Percentiles rank a stretch among this genome's conserved stretches.
phyloP scores from a whole-genome alignment of 2,888 invertebrate genomes.

The Galerucella calmariensis region DNA sequence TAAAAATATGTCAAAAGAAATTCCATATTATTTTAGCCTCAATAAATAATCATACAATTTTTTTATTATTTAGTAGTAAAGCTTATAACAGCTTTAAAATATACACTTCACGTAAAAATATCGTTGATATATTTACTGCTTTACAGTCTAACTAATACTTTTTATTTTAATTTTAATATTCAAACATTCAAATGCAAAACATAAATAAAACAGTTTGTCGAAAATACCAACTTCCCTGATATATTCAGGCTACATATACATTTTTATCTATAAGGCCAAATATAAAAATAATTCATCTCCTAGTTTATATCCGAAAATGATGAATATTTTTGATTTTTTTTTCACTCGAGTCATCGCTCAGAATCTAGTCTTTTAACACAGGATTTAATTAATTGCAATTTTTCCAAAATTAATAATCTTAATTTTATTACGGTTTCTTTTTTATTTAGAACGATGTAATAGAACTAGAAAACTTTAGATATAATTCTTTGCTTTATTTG shows the following conservation, averaged over 20 bases:
- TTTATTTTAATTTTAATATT: slow-evolving; percentile 23
- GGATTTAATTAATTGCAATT: not conserved
- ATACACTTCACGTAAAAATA: slow-evolving; percentile 33
- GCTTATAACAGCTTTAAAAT: slow-evolving; percentile 41
- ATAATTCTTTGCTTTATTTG: not conserved
- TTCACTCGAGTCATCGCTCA: not conserved
- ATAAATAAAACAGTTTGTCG: slow-evolving; percentile 27
- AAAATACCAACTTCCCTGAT: slow-evolving; percentile 34
- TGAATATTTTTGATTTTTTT: slow-evolving; percentile 21
- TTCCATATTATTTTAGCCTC: not conserved
- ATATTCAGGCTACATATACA: slow-evolving; percentile 37
- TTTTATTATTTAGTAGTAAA: slow-evolving; percentile 29
- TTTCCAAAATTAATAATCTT: too few relatives aligned
- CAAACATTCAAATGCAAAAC: slow-evolving; percentile 39
- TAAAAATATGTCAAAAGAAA: too few relatives aligned
- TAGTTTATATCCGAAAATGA: slow-evolving; percentile 30
- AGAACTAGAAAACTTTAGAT: not conserved
- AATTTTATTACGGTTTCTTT: too few relatives aligned
- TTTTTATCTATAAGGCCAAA: slow-evolving; percentile 42
- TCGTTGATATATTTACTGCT: slow-evolving; percentile 38
- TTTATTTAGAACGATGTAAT: too few relatives aligned
- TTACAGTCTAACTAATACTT: slow-evolving; percentile 34
- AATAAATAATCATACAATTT: slow-evolving; percentile 16
- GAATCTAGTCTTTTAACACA: not conserved
- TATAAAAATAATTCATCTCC: slow-evolving; percentile 48